phyloP scores from a whole-genome alignment of 2,888 invertebrate genomes.

The Pemphredon lugubris region DNA sequence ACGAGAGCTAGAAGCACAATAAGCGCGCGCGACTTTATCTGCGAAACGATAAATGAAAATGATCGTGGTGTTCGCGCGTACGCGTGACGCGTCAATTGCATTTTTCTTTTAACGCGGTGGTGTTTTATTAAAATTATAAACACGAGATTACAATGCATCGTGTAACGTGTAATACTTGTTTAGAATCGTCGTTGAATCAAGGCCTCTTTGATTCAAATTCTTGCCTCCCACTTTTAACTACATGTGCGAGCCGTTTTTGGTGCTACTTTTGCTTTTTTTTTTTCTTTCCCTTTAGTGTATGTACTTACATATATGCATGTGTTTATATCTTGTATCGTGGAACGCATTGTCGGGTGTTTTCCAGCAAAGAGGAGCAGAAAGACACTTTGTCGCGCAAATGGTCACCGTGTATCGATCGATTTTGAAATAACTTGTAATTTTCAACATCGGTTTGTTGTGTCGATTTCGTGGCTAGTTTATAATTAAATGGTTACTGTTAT shows the following conservation, averaged over 20 bases:
- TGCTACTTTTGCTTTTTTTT: constrained; percentile 30
- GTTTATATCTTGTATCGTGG: constrained; percentile 22
- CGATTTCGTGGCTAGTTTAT: too few relatives aligned
- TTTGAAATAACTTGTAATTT: too few relatives aligned
- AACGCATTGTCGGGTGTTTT: constrained; percentile 1
- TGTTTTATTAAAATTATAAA: constrained; percentile 77
- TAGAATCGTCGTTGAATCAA: constrained; percentile 76
- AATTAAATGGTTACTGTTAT: too few relatives aligned
- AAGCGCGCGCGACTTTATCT: too few relatives aligned
- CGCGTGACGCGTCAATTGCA: neutral
- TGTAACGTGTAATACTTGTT: constrained; percentile 68
- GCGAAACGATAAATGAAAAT: too few relatives aligned
- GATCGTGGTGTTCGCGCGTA: neutral
- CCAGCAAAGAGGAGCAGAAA: neutral
- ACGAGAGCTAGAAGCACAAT: too few relatives aligned
- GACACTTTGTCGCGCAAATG: neutral
- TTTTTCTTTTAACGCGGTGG: constrained; percentile 66
- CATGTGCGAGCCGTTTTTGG: constrained; percentile 30
- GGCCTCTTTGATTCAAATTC: constrained; percentile 73
- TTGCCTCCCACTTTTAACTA: constrained; percentile 53
- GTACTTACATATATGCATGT: constrained; percentile 65
- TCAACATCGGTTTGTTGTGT: too few relatives aligned
- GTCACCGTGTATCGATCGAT: too few relatives aligned
- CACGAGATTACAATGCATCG: constrained; percentile 73
- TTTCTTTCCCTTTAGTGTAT: constrained; percentile 50